Percentiles rank a stretch among this genome's conserved stretches.
Evolutionary conservation across 2,888 invertebrate genomes (phyloP).

Genomic region (Aleiodes testaceus): DNA sequence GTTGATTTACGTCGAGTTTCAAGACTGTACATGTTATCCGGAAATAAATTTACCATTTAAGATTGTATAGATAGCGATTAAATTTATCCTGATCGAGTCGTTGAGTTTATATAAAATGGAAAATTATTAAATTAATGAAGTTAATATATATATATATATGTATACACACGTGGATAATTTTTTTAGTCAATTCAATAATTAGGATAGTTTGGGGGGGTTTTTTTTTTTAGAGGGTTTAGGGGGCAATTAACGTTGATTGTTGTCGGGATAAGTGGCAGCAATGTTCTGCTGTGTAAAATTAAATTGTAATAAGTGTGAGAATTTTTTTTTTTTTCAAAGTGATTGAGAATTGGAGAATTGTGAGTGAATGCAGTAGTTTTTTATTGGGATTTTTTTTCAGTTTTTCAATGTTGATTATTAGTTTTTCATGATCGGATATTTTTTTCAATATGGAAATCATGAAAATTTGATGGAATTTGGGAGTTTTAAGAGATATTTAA

Average conservation of each 20-base stretch:
- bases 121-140: slow-evolving; percentile 32
- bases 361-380: slow-evolving; percentile 1
- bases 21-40: slow-evolving; percentile 46
- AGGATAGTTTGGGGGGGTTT: slow-evolving; percentile 45
- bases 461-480: not conserved
- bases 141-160: slow-evolving; percentile 48
- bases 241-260: slow-evolving; percentile 39
- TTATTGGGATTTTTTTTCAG: slow-evolving; percentile 1
- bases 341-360: slow-evolving; percentile 1
- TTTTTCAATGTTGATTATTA: not conserved
- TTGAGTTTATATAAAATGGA: slow-evolving; percentile 39
- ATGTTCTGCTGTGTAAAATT: slow-evolving; percentile 27
- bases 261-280: slow-evolving; percentile 35
- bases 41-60: not conserved
- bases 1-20: slow-evolving; percentile 22
- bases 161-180: slow-evolving; percentile 55
- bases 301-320: slow-evolving; percentile 21
- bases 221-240: slow-evolving; percentile 11
- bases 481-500: too few relatives aligned
- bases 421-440: not conserved
- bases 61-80: slow-evolving; percentile 46
- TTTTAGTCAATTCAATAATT: slow-evolving; percentile 65
- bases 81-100: slow-evolving; percentile 41
- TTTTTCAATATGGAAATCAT: not conserved
- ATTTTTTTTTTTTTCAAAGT: not conserved